Percentiles rank a stretch among this genome's conserved stretches.
Evolutionary conservation across 2,888 invertebrate species (phyloP).

Genomic region (Drosophila meridionalis): DNA sequence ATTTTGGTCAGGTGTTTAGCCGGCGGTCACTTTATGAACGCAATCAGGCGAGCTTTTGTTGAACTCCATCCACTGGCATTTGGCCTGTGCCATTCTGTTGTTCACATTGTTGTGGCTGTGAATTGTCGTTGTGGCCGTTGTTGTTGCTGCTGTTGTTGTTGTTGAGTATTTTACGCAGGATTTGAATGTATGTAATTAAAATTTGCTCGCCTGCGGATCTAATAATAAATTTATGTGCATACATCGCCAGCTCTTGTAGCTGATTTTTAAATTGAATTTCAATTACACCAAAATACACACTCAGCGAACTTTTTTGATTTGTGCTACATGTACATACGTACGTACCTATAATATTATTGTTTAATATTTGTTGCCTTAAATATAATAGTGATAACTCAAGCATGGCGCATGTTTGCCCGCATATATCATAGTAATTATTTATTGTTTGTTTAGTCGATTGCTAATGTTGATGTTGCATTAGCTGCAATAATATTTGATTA

Average conservation of each 20-base stretch:
- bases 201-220: constrained; percentile 56
- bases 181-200: constrained; percentile 73
- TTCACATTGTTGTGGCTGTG: constrained; percentile 35
- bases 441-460: constrained; percentile 25
- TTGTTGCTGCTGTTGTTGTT: constrained; percentile 9
- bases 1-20: constrained; percentile 70
- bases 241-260: constrained; percentile 24
- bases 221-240: constrained; percentile 60
- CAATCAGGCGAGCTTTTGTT: constrained; percentile 75
- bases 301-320: constrained; percentile 22
- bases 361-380: neutral
- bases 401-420: constrained; percentile 66
- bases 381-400: constrained; percentile 24
- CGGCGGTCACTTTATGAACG: constrained; percentile 59
- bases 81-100: constrained; percentile 32
- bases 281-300: constrained; percentile 37
- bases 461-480: constrained; percentile 46
- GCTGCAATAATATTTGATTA: constrained; percentile 52
- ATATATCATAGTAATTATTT: constrained; percentile 26
- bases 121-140: constrained; percentile 13
- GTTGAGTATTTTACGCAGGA: constrained; percentile 37
- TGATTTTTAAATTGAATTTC: constrained; percentile 57
- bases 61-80: constrained; percentile 25
- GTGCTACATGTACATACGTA: neutral
- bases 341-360: neutral